A percentile compares a stretch with the other conserved stretches of the same genome.
These are phyloP conservation scores for Picus viridis DNA, from an alignment of 2,797 vertebrate species.

Conservation along the genomic window DNA sequence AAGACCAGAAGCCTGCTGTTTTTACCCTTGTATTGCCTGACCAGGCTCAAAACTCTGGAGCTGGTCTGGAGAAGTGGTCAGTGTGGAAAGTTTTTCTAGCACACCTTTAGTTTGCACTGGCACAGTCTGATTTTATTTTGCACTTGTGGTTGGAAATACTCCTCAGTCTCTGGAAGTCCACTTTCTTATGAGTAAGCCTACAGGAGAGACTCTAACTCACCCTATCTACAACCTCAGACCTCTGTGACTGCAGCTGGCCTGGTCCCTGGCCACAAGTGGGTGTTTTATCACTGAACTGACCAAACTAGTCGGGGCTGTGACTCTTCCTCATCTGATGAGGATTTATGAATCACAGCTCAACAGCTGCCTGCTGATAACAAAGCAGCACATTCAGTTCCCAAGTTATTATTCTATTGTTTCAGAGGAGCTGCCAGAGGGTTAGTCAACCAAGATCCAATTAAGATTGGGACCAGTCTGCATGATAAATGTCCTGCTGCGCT, in stretches of 20 bases:
- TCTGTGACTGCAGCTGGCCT: no score
- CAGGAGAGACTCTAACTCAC: not conserved
- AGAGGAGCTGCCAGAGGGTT: not conserved
- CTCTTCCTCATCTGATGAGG: not conserved
- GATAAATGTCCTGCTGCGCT: not conserved
- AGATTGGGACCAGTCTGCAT: constrained; percentile 3
- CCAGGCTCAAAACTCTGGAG: not conserved
- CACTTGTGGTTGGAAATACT: not conserved
- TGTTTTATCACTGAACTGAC: not conserved
- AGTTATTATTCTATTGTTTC: not conserved
- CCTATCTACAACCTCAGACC: fast-evolving
- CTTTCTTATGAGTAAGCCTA: not conserved
- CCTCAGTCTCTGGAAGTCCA: not conserved
- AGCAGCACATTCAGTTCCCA: not conserved
- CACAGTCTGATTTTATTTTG: not conserved
- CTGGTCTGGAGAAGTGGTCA: not conserved
- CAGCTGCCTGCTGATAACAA: not conserved
- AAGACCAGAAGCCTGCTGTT: not conserved
- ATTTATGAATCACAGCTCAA: not conserved
- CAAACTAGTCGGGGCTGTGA: not conserved
- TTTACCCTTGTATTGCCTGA: not conserved
- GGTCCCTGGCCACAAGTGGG: not conserved
- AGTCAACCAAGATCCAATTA: constrained; percentile 13
- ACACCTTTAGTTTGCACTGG: not conserved
- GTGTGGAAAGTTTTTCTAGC: no score